A percentile compares a stretch with the other conserved stretches of the same genome.
These are phyloP conservation scores for Drosophila albomicans DNA, from an alignment of 1,140 invertebrate species.

Conservation along the genomic window DNA sequence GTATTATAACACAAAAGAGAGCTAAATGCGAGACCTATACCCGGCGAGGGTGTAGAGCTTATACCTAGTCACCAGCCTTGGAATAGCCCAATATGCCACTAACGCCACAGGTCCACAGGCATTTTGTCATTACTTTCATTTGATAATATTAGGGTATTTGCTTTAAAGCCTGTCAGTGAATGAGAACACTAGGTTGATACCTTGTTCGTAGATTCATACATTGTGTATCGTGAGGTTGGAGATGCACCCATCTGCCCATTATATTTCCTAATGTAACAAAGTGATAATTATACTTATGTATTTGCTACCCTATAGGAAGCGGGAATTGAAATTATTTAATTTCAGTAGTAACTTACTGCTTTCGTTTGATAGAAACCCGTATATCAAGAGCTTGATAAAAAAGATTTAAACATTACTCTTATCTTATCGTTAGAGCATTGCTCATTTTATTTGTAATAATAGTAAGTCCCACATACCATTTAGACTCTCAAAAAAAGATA, in stretches of 20 bases:
- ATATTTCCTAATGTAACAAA: too few relatives aligned
- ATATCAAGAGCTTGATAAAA: background rate
- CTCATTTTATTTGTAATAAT: slow-evolving; percentile 30
- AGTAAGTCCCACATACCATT: slow-evolving; percentile 52
- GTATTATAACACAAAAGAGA: slow-evolving; percentile 91
- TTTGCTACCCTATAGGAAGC: too few relatives aligned
- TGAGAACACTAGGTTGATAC: too few relatives aligned
- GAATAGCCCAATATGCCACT: slow-evolving; percentile 96
- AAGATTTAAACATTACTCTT: slow-evolving; percentile 7
- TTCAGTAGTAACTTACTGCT: background rate
- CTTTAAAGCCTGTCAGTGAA: too few relatives aligned
- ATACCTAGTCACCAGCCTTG: slow-evolving; percentile 91
- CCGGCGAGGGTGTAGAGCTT: slow-evolving; percentile 92
- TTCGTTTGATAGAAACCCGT: background rate
- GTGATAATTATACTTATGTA: too few relatives aligned
- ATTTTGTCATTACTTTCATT: background rate
- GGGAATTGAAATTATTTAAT: too few relatives aligned
- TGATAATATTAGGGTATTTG: too few relatives aligned
- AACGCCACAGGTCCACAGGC: slow-evolving; percentile 86
- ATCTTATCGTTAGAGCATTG: slow-evolving; percentile 47
- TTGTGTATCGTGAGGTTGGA: too few relatives aligned
- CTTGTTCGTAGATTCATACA: too few relatives aligned
- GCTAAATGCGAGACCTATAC: slow-evolving; percentile 95
- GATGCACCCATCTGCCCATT: too few relatives aligned
- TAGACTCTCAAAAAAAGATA: slow-evolving; percentile 4